Percentiles rank a stretch among this genome's conserved stretches.
Conservation (phyloP, 1,140 invertebrate genomes). For the Drosophila busckii region DNA sequence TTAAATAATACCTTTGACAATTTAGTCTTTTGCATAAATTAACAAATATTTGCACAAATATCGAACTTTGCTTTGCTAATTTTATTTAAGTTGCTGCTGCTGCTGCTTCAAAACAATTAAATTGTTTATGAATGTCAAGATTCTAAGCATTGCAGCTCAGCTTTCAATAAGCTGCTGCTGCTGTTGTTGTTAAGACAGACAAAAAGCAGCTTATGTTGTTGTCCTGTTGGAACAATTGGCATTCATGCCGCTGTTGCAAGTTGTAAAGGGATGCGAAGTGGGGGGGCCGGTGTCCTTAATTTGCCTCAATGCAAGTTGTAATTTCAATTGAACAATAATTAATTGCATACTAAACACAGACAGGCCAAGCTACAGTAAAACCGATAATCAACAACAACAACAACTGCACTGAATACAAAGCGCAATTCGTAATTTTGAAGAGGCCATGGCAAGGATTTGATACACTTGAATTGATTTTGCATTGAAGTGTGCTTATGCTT, state of each 20-base stretch:
- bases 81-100: too few species aligned
- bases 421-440: slow-evolving; percentile 23
- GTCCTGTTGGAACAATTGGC: slow-evolving; percentile 11
- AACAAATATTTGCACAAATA: too few species aligned
- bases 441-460: slow-evolving; percentile 47
- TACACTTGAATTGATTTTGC: slow-evolving; percentile 35
- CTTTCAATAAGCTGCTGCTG: neutral
- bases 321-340: slow-evolving; percentile 74
- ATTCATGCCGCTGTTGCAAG: slow-evolving; percentile 10
- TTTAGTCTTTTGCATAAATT: too few species aligned
- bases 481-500: too few species aligned
- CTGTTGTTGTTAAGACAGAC: slow-evolving; percentile 9
- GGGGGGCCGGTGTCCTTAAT: slow-evolving; percentile 31
- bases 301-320: slow-evolving; percentile 46
- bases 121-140: slow-evolving; percentile 7
- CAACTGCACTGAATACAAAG: slow-evolving; percentile 56
- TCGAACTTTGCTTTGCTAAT: too few species aligned
- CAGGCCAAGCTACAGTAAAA: slow-evolving; percentile 50
- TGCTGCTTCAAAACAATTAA: too few species aligned
- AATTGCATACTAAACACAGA: slow-evolving; percentile 60
- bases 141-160: slow-evolving; percentile 8
- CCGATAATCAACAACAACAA: slow-evolving; percentile 66
- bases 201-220: slow-evolving; percentile 16
- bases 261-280: neutral
- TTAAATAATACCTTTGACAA: too few species aligned